phyloP scores from a whole-genome alignment of 2,113 vertebrate genomes.

The Eupsittula cactorum region DNA sequence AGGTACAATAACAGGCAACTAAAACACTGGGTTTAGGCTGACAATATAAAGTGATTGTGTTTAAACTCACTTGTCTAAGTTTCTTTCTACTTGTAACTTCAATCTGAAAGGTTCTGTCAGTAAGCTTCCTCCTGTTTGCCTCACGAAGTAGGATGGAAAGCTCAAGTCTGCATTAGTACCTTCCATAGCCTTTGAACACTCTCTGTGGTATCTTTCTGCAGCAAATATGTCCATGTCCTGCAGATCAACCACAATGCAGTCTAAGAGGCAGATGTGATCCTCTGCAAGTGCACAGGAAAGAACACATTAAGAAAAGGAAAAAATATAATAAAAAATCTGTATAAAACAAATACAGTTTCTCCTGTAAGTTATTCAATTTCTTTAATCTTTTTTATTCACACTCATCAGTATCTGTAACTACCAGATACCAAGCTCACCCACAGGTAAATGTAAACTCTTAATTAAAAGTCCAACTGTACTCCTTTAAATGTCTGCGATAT shows the following conservation, averaged over 20 bases:
- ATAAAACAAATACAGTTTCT: background rate
- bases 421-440: background rate
- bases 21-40: background rate
- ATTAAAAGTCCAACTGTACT: background rate
- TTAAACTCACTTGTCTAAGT: constrained; percentile 91
- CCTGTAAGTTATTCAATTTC: background rate
- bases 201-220: constrained; percentile 80
- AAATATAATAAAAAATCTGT: background rate
- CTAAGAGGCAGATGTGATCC: constrained; percentile 88
- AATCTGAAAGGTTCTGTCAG: constrained; percentile 89
- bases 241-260: constrained; percentile 93
- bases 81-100: constrained; percentile 92
- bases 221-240: constrained; percentile 98
- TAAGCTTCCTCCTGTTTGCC: constrained; percentile 87
- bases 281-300: constrained; percentile 71
- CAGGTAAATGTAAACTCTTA: background rate
- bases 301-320: background rate
- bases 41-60: background rate
- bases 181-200: constrained; percentile 64
- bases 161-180: constrained; percentile 74
- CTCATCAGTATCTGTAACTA: background rate
- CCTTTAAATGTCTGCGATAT: background rate
- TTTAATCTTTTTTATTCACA: background rate
- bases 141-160: constrained; percentile 89
- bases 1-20: background rate